A percentile compares a stretch with the other conserved stretches of the same genome.
phyloP scores from a whole-genome alignment of 2,797 vertebrate species.

The Menidia menidia region DNA sequence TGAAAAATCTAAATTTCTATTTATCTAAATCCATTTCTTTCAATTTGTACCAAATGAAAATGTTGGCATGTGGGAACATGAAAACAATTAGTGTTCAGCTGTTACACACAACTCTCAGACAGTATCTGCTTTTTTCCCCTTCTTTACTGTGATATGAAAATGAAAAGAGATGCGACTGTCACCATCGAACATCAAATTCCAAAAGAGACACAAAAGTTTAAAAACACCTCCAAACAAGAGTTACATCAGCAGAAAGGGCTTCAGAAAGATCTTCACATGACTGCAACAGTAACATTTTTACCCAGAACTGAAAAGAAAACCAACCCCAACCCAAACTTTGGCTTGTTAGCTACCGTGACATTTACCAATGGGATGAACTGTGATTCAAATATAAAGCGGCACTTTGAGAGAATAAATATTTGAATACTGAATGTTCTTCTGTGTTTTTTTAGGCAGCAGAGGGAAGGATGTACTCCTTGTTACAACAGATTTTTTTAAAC shows the following conservation, averaged over 20 bases:
- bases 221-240: constrained; percentile 17
- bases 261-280: constrained; percentile 19
- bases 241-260: constrained; percentile 25
- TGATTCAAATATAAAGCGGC: too few relatives aligned
- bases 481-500: too few relatives aligned
- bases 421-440: too few relatives aligned
- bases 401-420: too few relatives aligned
- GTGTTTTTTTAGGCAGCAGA: too few relatives aligned
- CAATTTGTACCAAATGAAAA: too few relatives aligned
- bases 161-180: constrained; percentile 38
- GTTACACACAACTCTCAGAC: constrained; percentile 8
- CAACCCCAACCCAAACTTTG: background rate
- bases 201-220: constrained; percentile 26
- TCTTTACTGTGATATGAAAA: constrained; percentile 40
- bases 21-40: too few relatives aligned
- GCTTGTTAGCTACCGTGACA: background rate
- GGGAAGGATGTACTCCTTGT: too few relatives aligned
- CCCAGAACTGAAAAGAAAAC: constrained; percentile 17
- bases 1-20: too few relatives aligned
- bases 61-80: background rate
- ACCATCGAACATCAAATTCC: constrained; percentile 47
- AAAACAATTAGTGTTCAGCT: background rate
- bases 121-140: constrained; percentile 8
- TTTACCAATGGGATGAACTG: too few relatives aligned
- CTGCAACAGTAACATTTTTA: constrained; percentile 20